Base-by-base conservation (phyloP, 2,113 vertebrate species). In the Saccopteryx leptura region DNA sequence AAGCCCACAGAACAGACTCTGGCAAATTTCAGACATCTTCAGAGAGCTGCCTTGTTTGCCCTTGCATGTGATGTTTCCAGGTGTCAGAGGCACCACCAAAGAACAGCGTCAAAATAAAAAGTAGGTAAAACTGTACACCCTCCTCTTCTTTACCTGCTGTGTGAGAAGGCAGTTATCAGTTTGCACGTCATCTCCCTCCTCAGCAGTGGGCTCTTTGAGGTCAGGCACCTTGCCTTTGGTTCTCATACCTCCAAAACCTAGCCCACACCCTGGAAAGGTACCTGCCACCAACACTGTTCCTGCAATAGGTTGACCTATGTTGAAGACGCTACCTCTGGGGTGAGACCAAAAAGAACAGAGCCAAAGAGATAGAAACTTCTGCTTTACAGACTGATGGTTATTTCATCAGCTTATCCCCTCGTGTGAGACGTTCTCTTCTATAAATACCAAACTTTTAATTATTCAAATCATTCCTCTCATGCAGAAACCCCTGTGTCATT, bases 1-100 rank as follows among this genome's bases (percentile, higher is more conserved):
- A 97, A 86, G 52, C 96, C 28, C 97, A 96, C 95, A 97, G 69
- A 96, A 88, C 88, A 50, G 78, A 97, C 95, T 97, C 88, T 46
- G 95, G 97, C 92, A 97, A 93, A 96, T 96, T 91, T 93, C 83
- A 97, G 88, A 71, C 96, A 88, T 83, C 52, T 66, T 56, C 96
- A 90, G 91, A 92, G 82, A 89, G 76, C 89, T n/a, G 82, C 94
- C 95, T 88, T 88, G 96, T 96, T 97, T 89, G 76, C 80, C 66
- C 0, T 0, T 75, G 90, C 68, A 71, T 82, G 84, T 69, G 50
- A 79, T 18, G 14, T 88, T 85, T 28, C 33, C 54, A 33, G 18
- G 58, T 2, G 3, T 58, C 66, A 17, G 13, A 3, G 58, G 24
- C 23, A n/a, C 31, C 18, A 7, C 7, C 31, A 83, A 13, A 65